Base-by-base conservation (phyloP, 2,888 invertebrate genomes). In the Suillia variegata region DNA sequence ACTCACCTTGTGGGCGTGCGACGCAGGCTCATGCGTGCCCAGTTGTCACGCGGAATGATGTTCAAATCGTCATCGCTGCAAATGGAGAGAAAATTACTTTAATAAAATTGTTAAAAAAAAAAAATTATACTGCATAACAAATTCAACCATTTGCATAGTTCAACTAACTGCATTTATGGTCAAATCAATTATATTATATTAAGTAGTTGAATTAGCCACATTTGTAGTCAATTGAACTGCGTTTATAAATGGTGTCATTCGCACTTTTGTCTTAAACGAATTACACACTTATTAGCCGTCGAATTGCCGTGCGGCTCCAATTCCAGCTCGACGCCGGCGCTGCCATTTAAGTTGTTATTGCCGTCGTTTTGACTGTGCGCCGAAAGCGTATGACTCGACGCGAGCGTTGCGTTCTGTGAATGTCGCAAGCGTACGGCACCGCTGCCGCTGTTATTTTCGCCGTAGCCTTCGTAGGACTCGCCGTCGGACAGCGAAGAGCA, bases 21-120 rank as follows among this genome's bases (percentile, higher is more conserved):
- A 74, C 93, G 84, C 54, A 94, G 84, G 77, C 94, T 94, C 51
- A 92, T 93, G 71, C 94, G 85, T 48, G 92, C 86, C 93, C 94
- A 93, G 56, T 92, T 89, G 80, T 93, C 91, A 74, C 94, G 86
- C 73, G 89, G 89, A 67, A 91, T 85, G 38, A 83, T 84, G 68
- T 82, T 84, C 65, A 85, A 78, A 63, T 86, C 87, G 69, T 86
- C 86, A 73, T 88, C 87, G 68, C 83, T 83, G 71, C 53, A 80
- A 80, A 50, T 57, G 62, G 56, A 49, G 51, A 33, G 51, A 34
- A 38, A 64, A 63, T 64, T 62, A 62, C 54, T 49, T 53, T 48
- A 34, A 63, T 62, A 60, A 61, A 62, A 54, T 20, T n/a, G n/a
- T 22, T n/a, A 52, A 26, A 13, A 12, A 15, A 3, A 57, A 26